Conservation (phyloP, 1,140 invertebrate species). For the Limonius californicus region DNA sequence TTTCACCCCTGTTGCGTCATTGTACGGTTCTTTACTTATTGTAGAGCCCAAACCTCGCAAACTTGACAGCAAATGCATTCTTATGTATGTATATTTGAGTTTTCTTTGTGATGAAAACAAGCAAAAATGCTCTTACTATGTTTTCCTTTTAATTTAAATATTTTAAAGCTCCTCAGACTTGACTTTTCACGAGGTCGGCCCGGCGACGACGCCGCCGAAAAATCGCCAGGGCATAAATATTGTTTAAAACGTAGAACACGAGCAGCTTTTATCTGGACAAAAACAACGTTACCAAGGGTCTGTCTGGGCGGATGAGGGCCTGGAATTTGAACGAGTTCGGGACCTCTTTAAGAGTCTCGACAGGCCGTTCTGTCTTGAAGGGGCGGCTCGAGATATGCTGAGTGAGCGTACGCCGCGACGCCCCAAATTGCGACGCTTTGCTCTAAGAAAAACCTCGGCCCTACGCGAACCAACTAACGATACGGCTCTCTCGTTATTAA, state of each 20-base stretch:
- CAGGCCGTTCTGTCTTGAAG: constrained; percentile 9
- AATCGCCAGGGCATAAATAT: not conserved
- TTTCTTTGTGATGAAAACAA: not conserved
- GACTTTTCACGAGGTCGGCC: not conserved
- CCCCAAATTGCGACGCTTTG: constrained; percentile 5
- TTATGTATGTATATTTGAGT: not conserved
- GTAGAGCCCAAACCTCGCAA: not conserved
- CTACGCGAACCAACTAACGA: not conserved
- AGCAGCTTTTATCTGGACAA: constrained; percentile 9
- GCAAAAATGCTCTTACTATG: no score
- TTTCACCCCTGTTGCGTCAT: constrained; percentile 13
- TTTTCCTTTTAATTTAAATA: not conserved
- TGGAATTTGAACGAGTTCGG: constrained; percentile 10
- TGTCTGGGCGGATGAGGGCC: constrained; percentile 2
- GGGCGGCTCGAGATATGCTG: constrained; percentile 12
- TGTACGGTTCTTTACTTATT: constrained; percentile 3
- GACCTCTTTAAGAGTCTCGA: constrained; percentile 13
- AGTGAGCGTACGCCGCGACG: constrained; percentile 6
- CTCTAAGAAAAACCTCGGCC: not conserved
- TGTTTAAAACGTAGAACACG: constrained; percentile 7
- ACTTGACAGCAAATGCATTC: constrained; percentile 4
- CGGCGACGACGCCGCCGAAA: not conserved
- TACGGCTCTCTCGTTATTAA: no score
- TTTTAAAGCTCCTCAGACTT: no score
- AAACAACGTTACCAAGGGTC: constrained; percentile 4